A percentile compares a stretch with the other conserved stretches of the same genome.
phyloP scores from a whole-genome alignment of 2,888 invertebrate genomes.

The Baronia brevicornis region DNA sequence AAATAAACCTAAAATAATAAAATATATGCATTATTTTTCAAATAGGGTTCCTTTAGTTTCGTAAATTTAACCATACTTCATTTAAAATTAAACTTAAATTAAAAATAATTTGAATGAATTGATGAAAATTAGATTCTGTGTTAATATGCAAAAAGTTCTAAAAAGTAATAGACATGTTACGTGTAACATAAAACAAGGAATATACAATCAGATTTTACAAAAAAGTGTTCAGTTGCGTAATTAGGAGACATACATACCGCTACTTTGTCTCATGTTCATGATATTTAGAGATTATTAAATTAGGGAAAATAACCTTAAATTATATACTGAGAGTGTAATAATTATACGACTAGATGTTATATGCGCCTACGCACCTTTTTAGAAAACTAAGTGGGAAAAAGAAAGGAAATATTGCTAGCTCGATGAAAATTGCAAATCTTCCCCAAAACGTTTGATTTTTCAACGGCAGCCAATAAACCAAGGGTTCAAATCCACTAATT shows the following conservation, averaged over 20 bases:
- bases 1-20: conserved; percentile 31
- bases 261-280: no score
- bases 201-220: no score
- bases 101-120: no score
- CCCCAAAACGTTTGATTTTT: conserved; percentile 63
- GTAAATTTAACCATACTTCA: background rate
- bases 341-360: no score
- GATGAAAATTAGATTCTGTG: no score
- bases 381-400: conserved; percentile 47
- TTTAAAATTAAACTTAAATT: background rate
- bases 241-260: no score
- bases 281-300: background rate
- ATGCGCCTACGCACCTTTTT: no score
- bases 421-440: conserved; percentile 68
- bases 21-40: background rate
- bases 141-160: no score
- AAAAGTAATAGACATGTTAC: no score
- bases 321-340: conserved; percentile 4
- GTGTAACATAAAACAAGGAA: no score
- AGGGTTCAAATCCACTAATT: conserved; percentile 80
- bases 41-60: background rate
- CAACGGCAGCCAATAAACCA: conserved; percentile 80
- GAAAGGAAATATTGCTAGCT: conserved; percentile 48
- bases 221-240: no score
- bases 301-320: background rate